phyloP scores from a whole-genome alignment of 2,797 vertebrate species.

The Chaenodraco wilsoni region DNA sequence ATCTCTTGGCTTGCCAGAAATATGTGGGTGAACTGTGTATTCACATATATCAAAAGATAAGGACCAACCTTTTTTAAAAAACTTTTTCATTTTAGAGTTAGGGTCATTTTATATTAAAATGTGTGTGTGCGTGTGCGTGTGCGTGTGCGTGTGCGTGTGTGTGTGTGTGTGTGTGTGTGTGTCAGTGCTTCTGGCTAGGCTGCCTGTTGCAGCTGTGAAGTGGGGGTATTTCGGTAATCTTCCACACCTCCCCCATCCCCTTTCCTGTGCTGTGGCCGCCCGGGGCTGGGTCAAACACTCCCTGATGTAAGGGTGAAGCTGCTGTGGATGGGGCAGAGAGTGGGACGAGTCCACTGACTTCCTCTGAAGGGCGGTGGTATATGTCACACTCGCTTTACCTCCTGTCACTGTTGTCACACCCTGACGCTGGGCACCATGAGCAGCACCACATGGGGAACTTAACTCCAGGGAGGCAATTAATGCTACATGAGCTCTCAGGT shows the following conservation, averaged over 20 bases:
- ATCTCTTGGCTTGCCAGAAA: neutral
- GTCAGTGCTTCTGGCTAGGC: constrained; percentile 8
- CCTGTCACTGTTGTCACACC: constrained; percentile 27
- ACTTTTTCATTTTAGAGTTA: too few species aligned
- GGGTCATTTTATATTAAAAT: too few species aligned
- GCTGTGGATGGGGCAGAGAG: constrained; percentile 19
- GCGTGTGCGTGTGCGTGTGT: neutral
- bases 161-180: constrained; percentile 17
- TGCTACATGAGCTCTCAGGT: constrained; percentile 35
- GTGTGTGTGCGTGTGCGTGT: too few species aligned
- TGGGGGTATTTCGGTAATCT: constrained; percentile 57
- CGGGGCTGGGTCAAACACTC: constrained; percentile 54
- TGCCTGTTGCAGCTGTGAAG: constrained; percentile 42
- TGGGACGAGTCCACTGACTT: constrained; percentile 29
- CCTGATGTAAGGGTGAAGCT: constrained; percentile 56
- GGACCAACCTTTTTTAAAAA: neutral
- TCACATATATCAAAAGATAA: constrained; percentile 1
- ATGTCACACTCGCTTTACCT: constrained; percentile 27
- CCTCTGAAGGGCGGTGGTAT: constrained; percentile 34
- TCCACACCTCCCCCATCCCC: constrained; percentile 33
- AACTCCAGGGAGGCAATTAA: constrained; percentile 67
- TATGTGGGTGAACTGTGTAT: neutral
- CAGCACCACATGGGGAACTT: neutral
- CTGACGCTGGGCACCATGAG: constrained; percentile 14
- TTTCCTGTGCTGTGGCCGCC: constrained; percentile 25